Evolutionary conservation across 1,140 invertebrate species (phyloP), one percentile per base, ranked within the genome.

Genomic region (Achatina immaculata): DNA sequence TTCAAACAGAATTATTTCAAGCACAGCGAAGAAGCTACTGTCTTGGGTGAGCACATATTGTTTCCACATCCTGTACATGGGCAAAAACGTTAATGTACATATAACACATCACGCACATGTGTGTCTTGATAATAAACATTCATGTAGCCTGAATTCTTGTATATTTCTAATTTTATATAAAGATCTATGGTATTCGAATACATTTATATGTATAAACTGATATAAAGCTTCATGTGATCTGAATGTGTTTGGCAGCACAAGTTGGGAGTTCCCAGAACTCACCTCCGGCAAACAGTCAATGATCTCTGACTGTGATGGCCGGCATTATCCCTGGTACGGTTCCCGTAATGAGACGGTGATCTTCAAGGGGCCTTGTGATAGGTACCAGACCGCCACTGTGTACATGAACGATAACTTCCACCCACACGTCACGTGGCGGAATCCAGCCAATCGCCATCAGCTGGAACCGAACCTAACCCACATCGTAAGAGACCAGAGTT

Each of bases 351-450:
- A 92, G 81, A 90, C 90, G 0, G 87, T 86, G 14, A 86, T 87
- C 11, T 88, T 92, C 62, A 85, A 90, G 71, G 90, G 90, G 19
- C 90, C 90, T 1, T 90, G 89, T 66, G 85, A 86, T 42, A 86
- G 86, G 71, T 87, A 86, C 77, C 87, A 90, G 55, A 86, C 85
- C 21, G 87, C 89, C 36, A 89, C 86, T 0, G 85, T 92, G 9
- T 89, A 85, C 68, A 91, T 92, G 90, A 91, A 90, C 82, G 91
- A 92, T 84, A 91, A 91, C 84, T 92, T 92, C 86, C 90, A 91
- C 85, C 91, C 91, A 14, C 88, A 91, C 81, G 89, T 92, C n/a
- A 91, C 91, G 7, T 91, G 91, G 91, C 85, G 89, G 28, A 89
- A 90, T 40, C 91, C 91, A n/a, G 87, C 89, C 78, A 88, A 86